Conservation (phyloP, 2,888 invertebrate species). For the Stictocephala bisonia region DNA sequence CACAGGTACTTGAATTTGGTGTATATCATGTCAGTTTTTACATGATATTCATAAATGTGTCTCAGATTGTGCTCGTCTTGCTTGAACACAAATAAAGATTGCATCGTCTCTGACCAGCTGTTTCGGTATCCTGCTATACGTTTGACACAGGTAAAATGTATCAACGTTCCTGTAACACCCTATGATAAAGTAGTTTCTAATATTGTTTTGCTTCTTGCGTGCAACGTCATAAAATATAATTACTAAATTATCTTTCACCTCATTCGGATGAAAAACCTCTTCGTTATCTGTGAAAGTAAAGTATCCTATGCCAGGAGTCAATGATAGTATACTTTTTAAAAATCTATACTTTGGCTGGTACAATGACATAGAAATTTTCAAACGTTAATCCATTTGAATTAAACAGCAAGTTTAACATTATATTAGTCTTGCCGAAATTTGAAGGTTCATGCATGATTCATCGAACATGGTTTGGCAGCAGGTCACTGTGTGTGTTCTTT, state of each 20-base stretch:
- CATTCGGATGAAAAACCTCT: slow-evolving; percentile 1
- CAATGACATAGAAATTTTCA: slow-evolving; percentile 25
- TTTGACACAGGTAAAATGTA: slow-evolving; percentile 25
- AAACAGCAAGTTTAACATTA: neutral
- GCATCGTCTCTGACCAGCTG: slow-evolving; percentile 63
- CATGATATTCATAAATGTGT: slow-evolving; percentile 56
- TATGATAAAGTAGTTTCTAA: slow-evolving; percentile 18
- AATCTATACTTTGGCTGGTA: slow-evolving; percentile 27
- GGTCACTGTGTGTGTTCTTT: neutral
- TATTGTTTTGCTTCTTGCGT: slow-evolving; percentile 16
- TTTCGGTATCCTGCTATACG: slow-evolving; percentile 59
- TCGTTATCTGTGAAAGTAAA: slow-evolving; percentile 25
- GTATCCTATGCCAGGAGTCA: neutral
- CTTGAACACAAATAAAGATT: slow-evolving; percentile 63
- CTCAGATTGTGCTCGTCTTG: slow-evolving; percentile 62
- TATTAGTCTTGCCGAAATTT: slow-evolving; percentile 3
- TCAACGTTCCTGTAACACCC: slow-evolving; percentile 30
- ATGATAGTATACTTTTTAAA: neutral
- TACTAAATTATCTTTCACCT: slow-evolving; percentile 11
- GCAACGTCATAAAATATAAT: slow-evolving; percentile 39
- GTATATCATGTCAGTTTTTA: slow-evolving; percentile 44
- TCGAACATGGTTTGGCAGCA: neutral
- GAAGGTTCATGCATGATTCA: neutral
- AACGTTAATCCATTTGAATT: neutral
- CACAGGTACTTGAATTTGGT: slow-evolving; percentile 59